Base-by-base conservation (phyloP, 2,797 vertebrate species). In the Danio jaintianensis region DNA sequence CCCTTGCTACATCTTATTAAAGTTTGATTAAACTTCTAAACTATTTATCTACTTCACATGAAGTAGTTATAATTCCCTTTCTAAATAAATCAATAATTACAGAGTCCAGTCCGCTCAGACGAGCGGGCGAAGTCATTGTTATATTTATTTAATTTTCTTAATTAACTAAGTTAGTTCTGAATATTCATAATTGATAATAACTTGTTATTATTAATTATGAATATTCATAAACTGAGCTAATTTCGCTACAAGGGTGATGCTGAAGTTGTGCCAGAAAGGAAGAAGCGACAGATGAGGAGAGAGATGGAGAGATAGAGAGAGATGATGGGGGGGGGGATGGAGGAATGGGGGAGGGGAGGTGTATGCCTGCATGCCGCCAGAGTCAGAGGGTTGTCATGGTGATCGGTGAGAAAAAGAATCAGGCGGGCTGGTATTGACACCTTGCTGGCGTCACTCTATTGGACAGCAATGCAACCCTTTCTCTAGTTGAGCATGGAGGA, bases 311-410 rank as follows among this genome's bases (percentile, higher is more conserved):
- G 62, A 48, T 61, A 69, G 15, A 62, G 53, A 83, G 63, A 42
- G 79, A 70, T n/a, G 62, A 68, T 43, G 38, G 75, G 85, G 40
- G 64, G 64, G 68, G 68, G 71, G 86, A 76, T 71, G 86, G 88
- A 88, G 84, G 83, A 82, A 86, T 86, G 76, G 90, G 91, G 90
- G 88, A 83, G 87, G 89, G 89, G 88, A 80, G 88, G 86, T 86
- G 89, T 90, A 90, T 92, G 89, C 83, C 89, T 78, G 80, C 82
- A 85, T 88, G 90, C 75, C 43, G 85, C 87, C 86, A 83, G 91
- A 93, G 91, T 94, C 91, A 89, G 87, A 87, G 90, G 90, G 94
- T 95, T 95, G 93, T 93, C 93, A 94, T 95, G 93, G 94, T 91
- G 92, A 95, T 90, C 80, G 88, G 64, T 42, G 88, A 85, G 86